Percentiles rank a stretch among this genome's conserved stretches.
Evolutionary conservation across 2,888 invertebrate species (phyloP).

Genomic region (Acanthosepion lycidas): DNA sequence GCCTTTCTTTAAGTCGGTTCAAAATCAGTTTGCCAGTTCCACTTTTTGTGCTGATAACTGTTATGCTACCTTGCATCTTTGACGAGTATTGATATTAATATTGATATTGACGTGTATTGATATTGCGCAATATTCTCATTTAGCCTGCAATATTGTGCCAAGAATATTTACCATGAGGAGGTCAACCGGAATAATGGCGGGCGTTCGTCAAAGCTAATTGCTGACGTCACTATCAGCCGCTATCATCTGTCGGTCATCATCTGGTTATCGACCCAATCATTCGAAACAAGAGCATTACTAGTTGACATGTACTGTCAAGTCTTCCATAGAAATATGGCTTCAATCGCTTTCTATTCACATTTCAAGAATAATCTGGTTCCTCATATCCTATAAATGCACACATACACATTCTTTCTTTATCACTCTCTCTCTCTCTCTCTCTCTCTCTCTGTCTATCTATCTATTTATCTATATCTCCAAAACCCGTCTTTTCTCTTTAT

Average conservation of each 20-base stretch:
- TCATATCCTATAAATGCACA: neutral
- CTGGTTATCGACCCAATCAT: constrained; percentile 20
- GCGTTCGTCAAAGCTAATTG: constrained; percentile 11
- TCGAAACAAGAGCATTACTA: neutral
- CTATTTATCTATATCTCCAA: neutral
- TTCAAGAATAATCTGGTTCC: neutral
- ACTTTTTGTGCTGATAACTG: neutral
- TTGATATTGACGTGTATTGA: neutral
- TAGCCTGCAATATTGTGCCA: neutral
- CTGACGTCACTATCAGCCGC: constrained; percentile 7
- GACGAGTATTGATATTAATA: neutral
- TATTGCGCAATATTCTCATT: neutral
- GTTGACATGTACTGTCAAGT: constrained; percentile 33
- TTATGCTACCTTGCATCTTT: neutral
- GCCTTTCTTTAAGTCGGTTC: neutral
- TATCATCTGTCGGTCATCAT: constrained; percentile 17
- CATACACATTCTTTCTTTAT: neutral
- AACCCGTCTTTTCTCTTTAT: neutral
- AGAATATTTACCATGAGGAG: neutral
- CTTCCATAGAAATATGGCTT: constrained; percentile 33
- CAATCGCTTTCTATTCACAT: constrained; percentile 33
- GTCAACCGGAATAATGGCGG: constrained; percentile 18
- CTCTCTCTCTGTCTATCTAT: no score
- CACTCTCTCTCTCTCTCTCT: no score
- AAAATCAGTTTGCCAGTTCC: neutral